These are phyloP conservation scores for Erithacus rubecula DNA, from an alignment of 2,797 vertebrate species.

Conservation along the genomic window DNA sequence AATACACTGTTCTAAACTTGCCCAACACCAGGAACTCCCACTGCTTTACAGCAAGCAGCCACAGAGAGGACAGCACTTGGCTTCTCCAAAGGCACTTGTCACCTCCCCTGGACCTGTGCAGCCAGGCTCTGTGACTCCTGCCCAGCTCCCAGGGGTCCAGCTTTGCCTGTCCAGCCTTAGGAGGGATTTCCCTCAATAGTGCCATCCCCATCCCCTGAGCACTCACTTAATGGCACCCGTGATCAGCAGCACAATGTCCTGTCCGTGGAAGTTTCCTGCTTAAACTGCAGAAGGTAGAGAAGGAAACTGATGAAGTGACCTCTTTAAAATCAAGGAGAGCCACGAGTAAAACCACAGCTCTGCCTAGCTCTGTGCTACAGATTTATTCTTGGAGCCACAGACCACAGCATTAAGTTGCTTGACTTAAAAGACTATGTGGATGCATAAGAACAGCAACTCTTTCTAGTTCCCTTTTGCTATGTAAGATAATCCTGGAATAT, in stretches of 20 bases:
- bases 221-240: not conserved
- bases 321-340: not conserved
- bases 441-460: not conserved
- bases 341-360: not conserved
- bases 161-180: not conserved
- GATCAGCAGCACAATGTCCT: not conserved
- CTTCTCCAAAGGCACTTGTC: not conserved
- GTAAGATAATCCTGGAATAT: not conserved
- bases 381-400: slow-evolving; percentile 9
- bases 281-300: not conserved
- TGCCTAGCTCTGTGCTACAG: not conserved
- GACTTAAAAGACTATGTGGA: not conserved
- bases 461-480: not conserved
- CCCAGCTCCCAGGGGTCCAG: not conserved
- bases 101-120: not conserved
- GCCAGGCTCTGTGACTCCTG: not conserved
- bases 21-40: accelerated
- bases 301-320: not conserved
- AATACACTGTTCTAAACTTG: not conserved
- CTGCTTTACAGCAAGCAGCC: not conserved
- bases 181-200: not conserved
- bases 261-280: not conserved
- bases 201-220: not conserved
- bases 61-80: not conserved
- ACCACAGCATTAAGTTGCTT: not conserved